Conservation (phyloP, 2,113 vertebrate genomes). For the Procavia capensis region DNA sequence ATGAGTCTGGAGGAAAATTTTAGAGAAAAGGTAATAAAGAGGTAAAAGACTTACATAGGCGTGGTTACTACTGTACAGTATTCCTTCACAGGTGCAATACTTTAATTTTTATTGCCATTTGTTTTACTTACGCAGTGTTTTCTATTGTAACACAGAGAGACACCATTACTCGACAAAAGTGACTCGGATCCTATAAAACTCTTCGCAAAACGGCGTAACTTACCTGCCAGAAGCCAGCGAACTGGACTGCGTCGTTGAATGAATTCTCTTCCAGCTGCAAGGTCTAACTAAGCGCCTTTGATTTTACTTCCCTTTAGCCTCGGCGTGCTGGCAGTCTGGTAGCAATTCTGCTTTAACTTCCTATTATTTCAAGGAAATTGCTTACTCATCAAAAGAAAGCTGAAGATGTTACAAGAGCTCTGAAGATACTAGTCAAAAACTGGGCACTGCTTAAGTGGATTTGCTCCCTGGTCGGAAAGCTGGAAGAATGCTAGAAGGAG, state of each 20-base stretch:
- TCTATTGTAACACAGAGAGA: slow-evolving; percentile 42
- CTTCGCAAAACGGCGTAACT: slow-evolving; percentile 2
- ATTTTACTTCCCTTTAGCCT: slow-evolving; percentile 14
- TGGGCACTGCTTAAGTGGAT: background rate
- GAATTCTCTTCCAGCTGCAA: background rate
- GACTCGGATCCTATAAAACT: slow-evolving; percentile 13
- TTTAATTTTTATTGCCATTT: slow-evolving; percentile 40
- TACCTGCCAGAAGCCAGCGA: slow-evolving; percentile 19
- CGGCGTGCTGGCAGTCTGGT: background rate
- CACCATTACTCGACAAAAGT: background rate
- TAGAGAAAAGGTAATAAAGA: background rate
- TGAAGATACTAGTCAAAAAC: background rate
- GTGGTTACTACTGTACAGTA: background rate
- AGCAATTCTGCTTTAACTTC: slow-evolving; percentile 2
- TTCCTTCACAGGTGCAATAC: background rate
- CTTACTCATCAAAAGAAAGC: slow-evolving; percentile 18
- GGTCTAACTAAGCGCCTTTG: background rate
- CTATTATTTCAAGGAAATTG: slow-evolving; percentile 11
- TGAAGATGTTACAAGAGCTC: background rate
- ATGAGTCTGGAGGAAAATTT: background rate
- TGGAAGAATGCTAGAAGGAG: background rate
- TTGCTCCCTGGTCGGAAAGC: background rate
- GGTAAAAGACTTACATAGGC: background rate
- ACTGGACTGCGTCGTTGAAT: slow-evolving; percentile 16
- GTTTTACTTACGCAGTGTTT: background rate